A percentile compares a stretch with the other conserved stretches of the same genome.
Evolutionary conservation across 2,888 invertebrate species (phyloP).

Genomic region (Tipula confusa): DNA sequence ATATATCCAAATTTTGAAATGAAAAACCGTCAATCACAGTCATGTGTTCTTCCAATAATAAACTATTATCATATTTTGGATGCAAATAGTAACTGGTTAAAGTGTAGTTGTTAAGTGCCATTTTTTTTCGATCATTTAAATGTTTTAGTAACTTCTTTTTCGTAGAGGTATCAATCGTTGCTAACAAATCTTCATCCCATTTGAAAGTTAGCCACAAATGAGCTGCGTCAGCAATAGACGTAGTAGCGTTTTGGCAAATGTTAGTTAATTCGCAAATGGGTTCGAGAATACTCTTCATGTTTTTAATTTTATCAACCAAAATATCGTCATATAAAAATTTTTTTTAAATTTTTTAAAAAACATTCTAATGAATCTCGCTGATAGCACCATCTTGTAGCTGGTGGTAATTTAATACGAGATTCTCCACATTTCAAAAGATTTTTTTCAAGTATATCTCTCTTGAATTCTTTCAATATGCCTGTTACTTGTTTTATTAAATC

Average conservation of each 20-base stretch:
- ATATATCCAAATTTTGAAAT: background rate
- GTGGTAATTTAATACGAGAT: background rate
- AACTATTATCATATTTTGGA: background rate
- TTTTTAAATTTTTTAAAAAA: background rate
- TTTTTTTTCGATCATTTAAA: background rate
- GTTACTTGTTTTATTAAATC: too few relatives aligned
- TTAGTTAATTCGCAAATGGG: background rate
- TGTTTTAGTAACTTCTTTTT: background rate
- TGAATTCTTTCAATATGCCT: background rate
- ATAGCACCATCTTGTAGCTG: background rate
- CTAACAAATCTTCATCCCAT: background rate
- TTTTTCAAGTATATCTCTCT: background rate
- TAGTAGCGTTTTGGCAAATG: too few relatives aligned
- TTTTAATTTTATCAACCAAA: background rate
- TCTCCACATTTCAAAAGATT: background rate
- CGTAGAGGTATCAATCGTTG: background rate
- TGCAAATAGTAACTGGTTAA: background rate
- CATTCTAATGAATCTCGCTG: background rate
- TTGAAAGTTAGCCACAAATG: background rate
- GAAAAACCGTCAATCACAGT: too few relatives aligned
- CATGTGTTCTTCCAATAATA: too few relatives aligned
- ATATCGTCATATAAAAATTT: too few relatives aligned
- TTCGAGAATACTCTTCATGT: background rate
- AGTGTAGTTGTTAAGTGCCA: background rate
- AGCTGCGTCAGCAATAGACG: too few relatives aligned